Base-by-base conservation (phyloP, 2,888 invertebrate species). In the Tenodera sinensis region DNA sequence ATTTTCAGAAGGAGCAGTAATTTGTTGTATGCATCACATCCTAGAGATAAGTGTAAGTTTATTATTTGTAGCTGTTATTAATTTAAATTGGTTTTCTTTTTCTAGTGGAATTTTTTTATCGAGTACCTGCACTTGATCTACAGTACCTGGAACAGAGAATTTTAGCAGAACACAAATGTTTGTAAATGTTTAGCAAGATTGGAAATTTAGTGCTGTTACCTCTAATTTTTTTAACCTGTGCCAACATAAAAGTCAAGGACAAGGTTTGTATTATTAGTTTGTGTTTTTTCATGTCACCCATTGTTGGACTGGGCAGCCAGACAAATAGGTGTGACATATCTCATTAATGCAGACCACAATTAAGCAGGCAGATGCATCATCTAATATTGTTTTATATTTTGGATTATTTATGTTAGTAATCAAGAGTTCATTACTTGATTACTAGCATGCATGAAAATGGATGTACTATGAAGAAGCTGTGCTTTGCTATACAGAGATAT, bases 81-180 rank as follows among this genome's bases (percentile, higher is more conserved):
- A 84, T 28, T 14, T 84, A 12, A 42, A 12, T 84, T 42, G 25
- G 28, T 83, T 84, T 89, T 83, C 84, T 88, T 34, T 71, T 89
- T 89, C 27, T 54, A 89, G 89, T 88, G 89, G 85, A 86, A 84
- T 87, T 87, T 90, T 84, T 47, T 88, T 86, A 90, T 87, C 87
- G 88, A 90, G 89, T 90, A 90, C 89, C 89, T 90, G 89, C 89
- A 88, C 87, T 87, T 88, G 86, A 85, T 90, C 88, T 90, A 90
- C 89, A 90, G 89, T 90, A 90, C 89, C 89, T 90, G 89, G 89
- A 90, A 90, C 88, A 88, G 86, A 88, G 85, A 83, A 88, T 87
- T 86, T 87, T 87, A 87, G 87, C 87, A 87, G 87, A 82, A 87
- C 87, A 87, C 87, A 83, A 81, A 81, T 34, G 87, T 87, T 87